phyloP scores from a whole-genome alignment of 2,797 vertebrate genomes.

The Aulostomus chinensis region DNA sequence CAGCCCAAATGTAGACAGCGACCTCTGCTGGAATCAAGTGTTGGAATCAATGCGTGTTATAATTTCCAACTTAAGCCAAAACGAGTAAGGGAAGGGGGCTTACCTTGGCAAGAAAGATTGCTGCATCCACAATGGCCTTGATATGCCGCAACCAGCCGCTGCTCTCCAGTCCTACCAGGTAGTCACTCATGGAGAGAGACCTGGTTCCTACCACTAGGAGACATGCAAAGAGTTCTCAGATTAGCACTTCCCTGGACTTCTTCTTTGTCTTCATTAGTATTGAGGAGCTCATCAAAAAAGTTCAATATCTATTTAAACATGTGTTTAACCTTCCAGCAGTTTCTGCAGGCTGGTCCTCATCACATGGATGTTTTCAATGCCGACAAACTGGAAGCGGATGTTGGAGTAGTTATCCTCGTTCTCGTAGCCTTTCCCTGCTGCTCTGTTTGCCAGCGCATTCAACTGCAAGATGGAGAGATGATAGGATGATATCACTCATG shows the following conservation, averaged over 20 bases:
- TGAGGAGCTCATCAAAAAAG: too few relatives aligned
- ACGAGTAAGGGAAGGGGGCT: background rate
- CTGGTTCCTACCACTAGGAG: conserved; percentile 87
- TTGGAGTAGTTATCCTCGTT: conserved; percentile 99
- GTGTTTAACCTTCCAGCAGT: conserved; percentile 87
- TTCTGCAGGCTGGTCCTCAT: conserved; percentile 97
- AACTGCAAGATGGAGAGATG: conserved; percentile 72
- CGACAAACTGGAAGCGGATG: conserved; percentile 98
- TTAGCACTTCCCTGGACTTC: too few relatives aligned
- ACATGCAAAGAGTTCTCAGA: conserved; percentile 5
- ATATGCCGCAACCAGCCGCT: conserved; percentile 95
- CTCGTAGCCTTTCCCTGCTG: conserved; percentile 98
- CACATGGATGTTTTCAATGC: conserved; percentile 99
- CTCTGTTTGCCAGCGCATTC: conserved; percentile 96
- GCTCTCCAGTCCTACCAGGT: conserved; percentile 90
- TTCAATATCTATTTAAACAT: background rate
- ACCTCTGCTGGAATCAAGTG: too few relatives aligned
- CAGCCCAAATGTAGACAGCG: too few relatives aligned
- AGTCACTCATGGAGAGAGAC: conserved; percentile 89
- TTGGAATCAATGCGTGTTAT: too few relatives aligned
- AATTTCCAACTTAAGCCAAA: too few relatives aligned
- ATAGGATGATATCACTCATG: background rate
- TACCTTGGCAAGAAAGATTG: conserved; percentile 88
- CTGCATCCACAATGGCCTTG: conserved; percentile 93
- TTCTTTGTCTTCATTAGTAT: too few relatives aligned